Evolutionary conservation across 2,113 vertebrate species (phyloP), one percentile per base, ranked within the genome.

Genomic region (Parus major): DNA sequence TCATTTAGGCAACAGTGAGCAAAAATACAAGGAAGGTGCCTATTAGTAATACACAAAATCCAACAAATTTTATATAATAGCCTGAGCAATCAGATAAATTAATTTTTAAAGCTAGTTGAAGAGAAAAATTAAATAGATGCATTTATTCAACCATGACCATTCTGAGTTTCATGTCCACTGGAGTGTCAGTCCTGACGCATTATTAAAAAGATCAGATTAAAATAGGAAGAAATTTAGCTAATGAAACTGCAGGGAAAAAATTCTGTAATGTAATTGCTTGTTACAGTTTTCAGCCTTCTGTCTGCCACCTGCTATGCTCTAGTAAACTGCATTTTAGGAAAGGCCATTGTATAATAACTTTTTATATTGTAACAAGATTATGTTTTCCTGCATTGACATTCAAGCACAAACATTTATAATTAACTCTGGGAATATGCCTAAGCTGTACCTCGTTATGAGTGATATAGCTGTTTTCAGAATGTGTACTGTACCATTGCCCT

Each of bases 201-300:
- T 97, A 98, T 97, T 97, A 92, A 96, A 97, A 98, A 97, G 77
- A 97, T 97, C 75, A 79, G 95, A 98, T 98, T 96, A 96, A 92
- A 96, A 97, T 92, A 87, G 50, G 94, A 94, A 96, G 83, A 97
- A 97, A 97, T 96, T 95, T 96, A 96, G 80, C 82, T 97, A 97
- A 97, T 96, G 94, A 97, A 98, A 98, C 84, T 94, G 88, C 94
- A 91, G 72, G 93, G 76, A 82, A 91, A 96, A 92, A 93, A 84
- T 80, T 89, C 47, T 39, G 77, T 95, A 97, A 92, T 94, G 59
- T 98, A 97, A 98, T 98, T 98, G 91, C 96, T 95, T 97, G 89
- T 96, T 98, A 93, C 93, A 97, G 31, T 92, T 97, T 97, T 96
- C 94, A 95, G 90, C 80, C 80, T 97, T 79, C 83, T 97, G 90